phyloP scores from a whole-genome alignment of 1,140 invertebrate genomes.

The Adoxophyes honmai region DNA sequence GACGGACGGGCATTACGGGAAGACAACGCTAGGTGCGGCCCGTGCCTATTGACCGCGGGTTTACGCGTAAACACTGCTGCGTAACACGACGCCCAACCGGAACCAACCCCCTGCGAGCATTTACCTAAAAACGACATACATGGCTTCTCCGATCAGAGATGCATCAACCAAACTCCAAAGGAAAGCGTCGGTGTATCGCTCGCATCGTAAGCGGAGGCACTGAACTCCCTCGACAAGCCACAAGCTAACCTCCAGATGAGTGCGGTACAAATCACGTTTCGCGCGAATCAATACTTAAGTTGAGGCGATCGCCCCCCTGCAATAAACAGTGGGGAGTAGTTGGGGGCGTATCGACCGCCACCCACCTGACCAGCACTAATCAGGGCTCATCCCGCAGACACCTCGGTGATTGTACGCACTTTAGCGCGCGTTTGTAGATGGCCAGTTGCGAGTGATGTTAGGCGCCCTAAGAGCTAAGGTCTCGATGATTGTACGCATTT shows the following conservation, averaged over 20 bases:
- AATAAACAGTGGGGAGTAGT: slow-evolving; percentile 59
- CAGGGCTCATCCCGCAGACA: slow-evolving; percentile 70
- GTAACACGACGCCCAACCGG: slow-evolving; percentile 22
- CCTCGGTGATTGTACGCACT: slow-evolving; percentile 62
- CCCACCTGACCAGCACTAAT: slow-evolving; percentile 75
- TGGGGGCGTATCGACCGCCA: slow-evolving; percentile 57
- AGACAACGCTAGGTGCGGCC: slow-evolving; percentile 65
- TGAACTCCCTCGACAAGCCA: slow-evolving; percentile 20
- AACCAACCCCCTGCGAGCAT: slow-evolving; percentile 6
- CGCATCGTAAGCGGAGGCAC: too few relatives aligned
- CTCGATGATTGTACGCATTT: slow-evolving; percentile 61
- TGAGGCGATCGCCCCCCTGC: slow-evolving; percentile 70
- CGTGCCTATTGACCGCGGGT: slow-evolving; percentile 63
- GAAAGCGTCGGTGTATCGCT: too few relatives aligned
- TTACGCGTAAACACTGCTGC: slow-evolving; percentile 58
- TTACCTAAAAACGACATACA: slow-evolving; percentile 16
- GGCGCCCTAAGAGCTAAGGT: too few relatives aligned
- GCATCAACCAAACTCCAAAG: not conserved
- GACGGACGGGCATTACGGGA: slow-evolving; percentile 54
- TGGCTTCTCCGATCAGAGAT: not conserved
- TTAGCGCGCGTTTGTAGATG: slow-evolving; percentile 39
- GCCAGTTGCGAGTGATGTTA: slow-evolving; percentile 5
- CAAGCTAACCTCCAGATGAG: slow-evolving; percentile 62
- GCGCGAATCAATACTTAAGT: slow-evolving; percentile 76
- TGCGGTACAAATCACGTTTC: slow-evolving; percentile 76